Evolutionary conservation across 2,797 vertebrate species (phyloP).

Genomic region (Peromyscus melanophrys): DNA sequence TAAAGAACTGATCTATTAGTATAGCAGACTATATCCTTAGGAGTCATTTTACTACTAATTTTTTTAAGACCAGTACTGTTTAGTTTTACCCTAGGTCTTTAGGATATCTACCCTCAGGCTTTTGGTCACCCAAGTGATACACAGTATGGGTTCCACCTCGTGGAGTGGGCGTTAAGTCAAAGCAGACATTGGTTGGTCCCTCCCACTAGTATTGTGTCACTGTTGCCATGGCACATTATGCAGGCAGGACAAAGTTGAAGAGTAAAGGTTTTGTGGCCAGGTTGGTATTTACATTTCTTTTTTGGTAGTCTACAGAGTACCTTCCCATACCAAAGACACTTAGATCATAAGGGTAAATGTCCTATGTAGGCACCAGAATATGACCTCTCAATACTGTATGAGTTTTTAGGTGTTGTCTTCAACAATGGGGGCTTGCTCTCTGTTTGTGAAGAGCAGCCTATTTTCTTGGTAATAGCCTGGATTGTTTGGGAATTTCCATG

Average conservation of each 20-base stretch:
- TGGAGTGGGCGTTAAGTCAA: rapidly evolving
- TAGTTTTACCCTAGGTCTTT: not conserved
- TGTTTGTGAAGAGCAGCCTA: no score
- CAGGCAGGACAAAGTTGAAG: not conserved
- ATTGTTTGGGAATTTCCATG: no score
- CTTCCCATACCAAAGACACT: not conserved
- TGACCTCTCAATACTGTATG: no score
- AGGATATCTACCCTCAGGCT: not conserved
- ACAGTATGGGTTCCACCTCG: rapidly evolving
- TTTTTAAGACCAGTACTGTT: not conserved
- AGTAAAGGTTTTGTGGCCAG: not conserved
- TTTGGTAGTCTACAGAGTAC: not conserved
- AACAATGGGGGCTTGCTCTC: no score
- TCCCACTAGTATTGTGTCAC: not conserved
- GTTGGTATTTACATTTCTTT: not conserved
- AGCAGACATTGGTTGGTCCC: not conserved
- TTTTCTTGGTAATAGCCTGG: no score
- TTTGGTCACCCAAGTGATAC: not conserved
- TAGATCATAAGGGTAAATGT: not conserved
- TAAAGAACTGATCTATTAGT: not conserved
- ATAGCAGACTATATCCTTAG: not conserved
- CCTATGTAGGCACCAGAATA: not conserved
- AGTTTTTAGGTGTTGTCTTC: no score
- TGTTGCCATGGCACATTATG: not conserved
- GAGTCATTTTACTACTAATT: not conserved